Evolutionary conservation across 1,140 invertebrate genomes (phyloP), one percentile per base, ranked within the genome.

Genomic region (Lordiphosa stackelbergi): DNA sequence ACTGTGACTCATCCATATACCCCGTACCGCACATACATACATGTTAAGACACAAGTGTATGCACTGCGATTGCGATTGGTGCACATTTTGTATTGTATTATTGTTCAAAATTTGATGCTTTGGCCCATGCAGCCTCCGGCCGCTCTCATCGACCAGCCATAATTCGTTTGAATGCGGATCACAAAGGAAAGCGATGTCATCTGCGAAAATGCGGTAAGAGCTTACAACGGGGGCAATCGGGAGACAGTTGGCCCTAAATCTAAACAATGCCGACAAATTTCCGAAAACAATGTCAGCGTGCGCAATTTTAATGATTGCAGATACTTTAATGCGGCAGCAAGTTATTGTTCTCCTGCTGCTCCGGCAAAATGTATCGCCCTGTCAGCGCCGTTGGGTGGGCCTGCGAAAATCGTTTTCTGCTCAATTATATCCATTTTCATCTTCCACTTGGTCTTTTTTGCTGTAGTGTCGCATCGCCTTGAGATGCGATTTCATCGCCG

Each of bases 221-320:
- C 58, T 47, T 55, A 6, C 45, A 11, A 16, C 31, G 28, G 24
- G 11, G 47, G 13, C 37, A 38, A 12, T 16, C 19, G 22, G 16
- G 40, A 12, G 52, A 31, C 13, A 45, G 54, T 41, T 46, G 62
- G 53, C 48, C 43, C 43, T 46, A 46, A 46, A 63, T 73, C 70
- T 62, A 74, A 81, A 81, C 66, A 79, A 81, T 54, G 74, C 55
- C 58, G 38, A 70, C 36, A 48, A 57, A 73, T 78, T 68, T 60
- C 61, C 24, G 60, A 62, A 81, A 77, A 81, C 77, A 81, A 83
- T 81, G 75, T 65, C 75, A 81, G 77, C 77, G 72, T 83, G 72
- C 72, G 69, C 77, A 83, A 63, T 81, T 81, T 81, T 81, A 81
- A 81, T 81, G 77, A 77, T 81, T 81, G 77, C 77, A 81, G 77